Conservation (phyloP, 2,113 vertebrate genomes). For the Coryphaenoides rupestris region DNA sequence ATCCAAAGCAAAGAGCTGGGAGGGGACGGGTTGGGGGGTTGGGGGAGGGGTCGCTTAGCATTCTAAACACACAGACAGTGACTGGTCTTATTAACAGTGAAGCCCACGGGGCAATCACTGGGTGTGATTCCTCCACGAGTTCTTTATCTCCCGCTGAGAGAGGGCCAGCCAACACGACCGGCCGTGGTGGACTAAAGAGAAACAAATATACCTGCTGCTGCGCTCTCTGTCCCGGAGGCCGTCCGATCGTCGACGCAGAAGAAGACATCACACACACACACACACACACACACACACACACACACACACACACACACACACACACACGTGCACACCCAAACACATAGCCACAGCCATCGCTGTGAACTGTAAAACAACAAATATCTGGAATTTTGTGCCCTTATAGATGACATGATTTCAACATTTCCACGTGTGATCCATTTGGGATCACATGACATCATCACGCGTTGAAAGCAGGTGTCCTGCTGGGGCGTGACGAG, state of each 20-base stretch:
- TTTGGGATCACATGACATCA: no score
- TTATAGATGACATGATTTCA: no score
- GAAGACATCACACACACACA: conserved; percentile 37
- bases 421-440: no score
- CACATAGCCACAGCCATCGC: background rate
- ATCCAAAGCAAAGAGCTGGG: conserved; percentile 2
- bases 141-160: conserved; percentile 52
- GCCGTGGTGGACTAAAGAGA: conserved; percentile 34
- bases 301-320: conserved; percentile 13
- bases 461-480: no score
- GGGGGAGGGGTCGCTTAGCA: conserved; percentile 34
- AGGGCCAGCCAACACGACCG: conserved; percentile 15
- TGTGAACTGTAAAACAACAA: background rate
- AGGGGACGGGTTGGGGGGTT: background rate
- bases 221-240: conserved; percentile 35
- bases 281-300: conserved; percentile 8
- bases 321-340: conserved; percentile 9
- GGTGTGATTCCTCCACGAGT: conserved; percentile 38
- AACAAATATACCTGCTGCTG: background rate
- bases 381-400: no score
- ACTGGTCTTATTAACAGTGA: conserved; percentile 49
- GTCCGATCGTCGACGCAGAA: conserved; percentile 41
- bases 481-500: no score
- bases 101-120: conserved; percentile 34
- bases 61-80: conserved; percentile 40